Percentiles rank a stretch among this genome's conserved stretches.
Conservation (phyloP, 2,113 vertebrate species). For the Gracilinanus agilis region DNA sequence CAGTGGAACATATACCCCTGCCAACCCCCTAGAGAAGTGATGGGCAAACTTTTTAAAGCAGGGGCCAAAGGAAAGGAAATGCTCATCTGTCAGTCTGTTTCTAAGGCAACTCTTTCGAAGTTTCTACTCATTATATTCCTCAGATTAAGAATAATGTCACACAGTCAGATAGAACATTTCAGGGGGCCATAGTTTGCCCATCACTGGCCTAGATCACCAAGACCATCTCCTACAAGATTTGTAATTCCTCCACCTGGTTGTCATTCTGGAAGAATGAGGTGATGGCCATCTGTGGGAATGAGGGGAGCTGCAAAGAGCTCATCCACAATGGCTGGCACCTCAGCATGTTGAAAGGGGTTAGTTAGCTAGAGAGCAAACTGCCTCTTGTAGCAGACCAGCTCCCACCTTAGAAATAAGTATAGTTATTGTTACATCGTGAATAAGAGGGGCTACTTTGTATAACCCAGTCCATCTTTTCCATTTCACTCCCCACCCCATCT, state of each 20-base stretch:
- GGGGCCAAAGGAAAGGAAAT: too few relatives aligned
- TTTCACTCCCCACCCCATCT: constrained; percentile 36
- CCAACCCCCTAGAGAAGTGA: not conserved
- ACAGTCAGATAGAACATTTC: too few relatives aligned
- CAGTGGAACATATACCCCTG: not conserved
- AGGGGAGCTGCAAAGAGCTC: constrained; percentile 39
- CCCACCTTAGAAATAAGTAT: constrained; percentile 73
- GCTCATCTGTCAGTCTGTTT: too few relatives aligned
- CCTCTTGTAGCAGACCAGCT: constrained; percentile 66
- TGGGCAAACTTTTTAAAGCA: too few relatives aligned
- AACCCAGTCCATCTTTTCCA: constrained; percentile 71
- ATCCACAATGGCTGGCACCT: constrained; percentile 27
- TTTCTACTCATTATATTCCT: too few relatives aligned
- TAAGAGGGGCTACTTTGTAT: constrained; percentile 71
- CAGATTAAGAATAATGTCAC: too few relatives aligned
- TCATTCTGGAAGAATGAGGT: not conserved
- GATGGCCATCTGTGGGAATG: not conserved
- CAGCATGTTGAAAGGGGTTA: constrained; percentile 40
- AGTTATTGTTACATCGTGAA: constrained; percentile 76
- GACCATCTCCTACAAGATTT: constrained; percentile 45
- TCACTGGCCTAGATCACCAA: constrained; percentile 6
- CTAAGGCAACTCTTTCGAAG: too few relatives aligned
- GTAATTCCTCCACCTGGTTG: not conserved
- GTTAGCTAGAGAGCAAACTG: constrained; percentile 52
- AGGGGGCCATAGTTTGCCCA: too few relatives aligned